These are phyloP conservation scores for Aratinga solstitialis DNA, from an alignment of 2,797 vertebrate species.

Conservation along the genomic window DNA sequence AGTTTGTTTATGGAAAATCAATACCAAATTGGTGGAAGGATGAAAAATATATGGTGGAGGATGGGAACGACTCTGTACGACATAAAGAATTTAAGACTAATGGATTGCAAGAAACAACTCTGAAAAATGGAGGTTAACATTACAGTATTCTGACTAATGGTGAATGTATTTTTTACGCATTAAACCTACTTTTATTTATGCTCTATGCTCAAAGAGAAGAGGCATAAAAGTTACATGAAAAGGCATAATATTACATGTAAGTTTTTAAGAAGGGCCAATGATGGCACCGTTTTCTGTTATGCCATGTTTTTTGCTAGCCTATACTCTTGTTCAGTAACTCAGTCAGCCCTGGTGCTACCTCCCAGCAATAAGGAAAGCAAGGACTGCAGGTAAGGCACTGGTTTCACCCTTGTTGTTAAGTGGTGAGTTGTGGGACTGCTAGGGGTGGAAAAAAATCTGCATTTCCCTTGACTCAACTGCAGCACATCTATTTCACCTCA, in stretches of 20 bases:
- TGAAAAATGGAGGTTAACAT: constrained; percentile 20
- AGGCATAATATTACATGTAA: not conserved
- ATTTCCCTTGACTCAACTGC: not conserved
- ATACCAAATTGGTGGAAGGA: not conserved
- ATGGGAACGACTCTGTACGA: not conserved
- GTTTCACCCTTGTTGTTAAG: not conserved
- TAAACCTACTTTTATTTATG: constrained; percentile 44
- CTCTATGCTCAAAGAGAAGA: constrained; percentile 14
- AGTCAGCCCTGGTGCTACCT: not conserved
- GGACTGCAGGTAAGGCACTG: not conserved
- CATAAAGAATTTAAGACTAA: not conserved
- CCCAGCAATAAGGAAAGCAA: not conserved
- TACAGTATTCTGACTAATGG: not conserved
- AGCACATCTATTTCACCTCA: not conserved
- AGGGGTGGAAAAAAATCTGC: not conserved
- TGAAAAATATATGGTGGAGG: not conserved
- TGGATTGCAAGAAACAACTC: constrained; percentile 14
- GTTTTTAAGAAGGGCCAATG: not conserved
- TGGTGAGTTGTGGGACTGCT: not conserved
- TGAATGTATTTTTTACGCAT: not conserved
- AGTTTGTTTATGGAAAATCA: constrained; percentile 1
- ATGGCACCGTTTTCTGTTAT: not conserved
- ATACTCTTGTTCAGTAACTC: not conserved
- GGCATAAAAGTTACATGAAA: not conserved
- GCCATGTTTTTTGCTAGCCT: not conserved